A percentile compares a stretch with the other conserved stretches of the same genome.
phyloP scores from a whole-genome alignment of 2,797 vertebrate species.

The Oryzias sinensis region DNA sequence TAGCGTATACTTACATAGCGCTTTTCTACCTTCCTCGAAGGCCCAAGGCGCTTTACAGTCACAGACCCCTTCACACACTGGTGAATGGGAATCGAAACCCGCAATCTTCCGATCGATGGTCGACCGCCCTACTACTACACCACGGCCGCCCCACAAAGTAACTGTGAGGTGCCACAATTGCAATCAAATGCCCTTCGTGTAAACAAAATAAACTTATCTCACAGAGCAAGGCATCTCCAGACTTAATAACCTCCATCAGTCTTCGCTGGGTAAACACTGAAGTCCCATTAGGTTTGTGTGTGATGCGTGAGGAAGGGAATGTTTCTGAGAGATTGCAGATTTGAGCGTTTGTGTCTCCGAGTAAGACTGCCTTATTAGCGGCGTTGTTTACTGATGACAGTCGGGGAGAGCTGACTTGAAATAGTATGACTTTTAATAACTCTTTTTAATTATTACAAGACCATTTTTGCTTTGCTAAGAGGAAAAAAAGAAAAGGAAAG shows the following conservation, averaged over 20 bases:
- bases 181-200: conserved; percentile 33
- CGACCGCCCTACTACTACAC: too few species aligned
- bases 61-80: too few species aligned
- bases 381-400: conserved; percentile 54
- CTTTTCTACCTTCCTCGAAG: too few species aligned
- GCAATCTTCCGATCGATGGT: too few species aligned
- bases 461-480: conserved; percentile 16
- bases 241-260: conserved; percentile 58
- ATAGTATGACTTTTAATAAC: conserved; percentile 44
- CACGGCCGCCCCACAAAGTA: background rate
- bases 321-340: conserved; percentile 15
- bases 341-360: conserved; percentile 11
- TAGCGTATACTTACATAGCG: too few species aligned
- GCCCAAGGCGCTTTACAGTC: too few species aligned
- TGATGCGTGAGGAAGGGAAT: conserved; percentile 13
- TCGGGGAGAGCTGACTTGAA: conserved; percentile 36
- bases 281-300: conserved; percentile 47
- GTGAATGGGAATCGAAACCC: too few species aligned
- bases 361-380: conserved; percentile 48
- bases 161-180: conserved; percentile 16
- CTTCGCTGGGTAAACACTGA: conserved; percentile 41
- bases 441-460: conserved; percentile 48
- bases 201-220: conserved; percentile 39
- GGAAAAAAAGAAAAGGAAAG: background rate
- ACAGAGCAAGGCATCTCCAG: conserved; percentile 22